Conservation (phyloP, 2,888 invertebrate genomes). For the Galerucella pusilla region DNA sequence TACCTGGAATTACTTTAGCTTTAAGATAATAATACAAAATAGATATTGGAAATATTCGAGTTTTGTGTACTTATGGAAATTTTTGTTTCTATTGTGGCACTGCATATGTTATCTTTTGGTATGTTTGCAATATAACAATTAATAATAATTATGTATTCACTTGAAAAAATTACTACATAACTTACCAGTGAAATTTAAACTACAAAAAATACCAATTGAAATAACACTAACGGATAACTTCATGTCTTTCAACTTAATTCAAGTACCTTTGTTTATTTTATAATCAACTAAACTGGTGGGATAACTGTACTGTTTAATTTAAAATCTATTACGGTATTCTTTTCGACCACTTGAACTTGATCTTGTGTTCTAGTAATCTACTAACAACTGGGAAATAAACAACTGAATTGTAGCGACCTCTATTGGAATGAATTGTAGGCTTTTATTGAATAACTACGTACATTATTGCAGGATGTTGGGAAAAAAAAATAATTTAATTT, state of each 20-base stretch:
- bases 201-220: not conserved
- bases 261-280: not conserved
- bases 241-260: not conserved
- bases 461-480: not conserved
- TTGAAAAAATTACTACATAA: not conserved
- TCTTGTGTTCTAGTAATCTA: conserved; percentile 15
- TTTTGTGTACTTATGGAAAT: not conserved
- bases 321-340: not conserved
- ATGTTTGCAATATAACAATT: not conserved
- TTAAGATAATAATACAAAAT: no score
- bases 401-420: not conserved
- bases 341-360: conserved; percentile 8
- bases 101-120: not conserved
- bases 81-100: not conserved
- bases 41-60: not conserved
- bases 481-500: no score
- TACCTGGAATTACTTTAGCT: no score
- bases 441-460: not conserved
- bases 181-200: conserved; percentile 1
- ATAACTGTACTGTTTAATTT: not conserved
- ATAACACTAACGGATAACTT: not conserved
- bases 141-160: not conserved
- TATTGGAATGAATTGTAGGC: not conserved
- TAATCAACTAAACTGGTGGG: not conserved
- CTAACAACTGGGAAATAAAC: not conserved